Evolutionary conservation across 1,140 invertebrate species (phyloP), one percentile per base, ranked within the genome.

Genomic region (Mycetomoellerius zeteki): DNA sequence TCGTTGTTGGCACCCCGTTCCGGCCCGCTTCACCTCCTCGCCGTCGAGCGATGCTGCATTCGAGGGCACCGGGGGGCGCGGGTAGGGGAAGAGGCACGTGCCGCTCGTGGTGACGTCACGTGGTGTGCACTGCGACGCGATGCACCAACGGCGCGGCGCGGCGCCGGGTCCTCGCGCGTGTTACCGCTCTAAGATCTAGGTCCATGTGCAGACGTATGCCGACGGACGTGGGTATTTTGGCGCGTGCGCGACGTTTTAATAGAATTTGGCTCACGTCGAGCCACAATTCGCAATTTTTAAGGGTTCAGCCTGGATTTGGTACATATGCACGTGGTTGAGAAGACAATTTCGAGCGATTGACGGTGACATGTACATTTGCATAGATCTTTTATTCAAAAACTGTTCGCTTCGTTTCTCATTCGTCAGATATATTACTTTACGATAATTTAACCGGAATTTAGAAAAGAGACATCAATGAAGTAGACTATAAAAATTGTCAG

Each of bases 71-170:
- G 81, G 73, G 89, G 84, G 73, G 87, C 50, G 86, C 62, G 76
- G 91, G 89, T 84, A 89, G 84, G 90, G 90, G 92, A 89, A 86
- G 88, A 85, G 93, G 91, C 94, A 94, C 94, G 94, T 94, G 94
- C 93, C 93, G 88, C 89, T 84, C 69, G 80, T 77, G 80, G 73
- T 94, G 94, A 94, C 94, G 94, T 95, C 94, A 94, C 91, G 90
- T 56, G 86, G 76, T 89, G 91, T 93, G 93, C 93, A 94, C 87
- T 91, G 93, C 90, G 88, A 87, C 87, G 88, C 88, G 91, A 71
- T 92, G 90, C 93, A 92, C 87, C 86, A 87, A 84, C 82, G 88
- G 77, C 88, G 88, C 78, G n/a, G 30, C 30, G 30, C 30, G 1
- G 30, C 89, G 88, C 65, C 37, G 65, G 65, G 67, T 85, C 71